Percentiles rank a stretch among this genome's conserved stretches.
phyloP scores from a whole-genome alignment of 2,797 vertebrate species.

The Eleutherodactylus coqui region DNA sequence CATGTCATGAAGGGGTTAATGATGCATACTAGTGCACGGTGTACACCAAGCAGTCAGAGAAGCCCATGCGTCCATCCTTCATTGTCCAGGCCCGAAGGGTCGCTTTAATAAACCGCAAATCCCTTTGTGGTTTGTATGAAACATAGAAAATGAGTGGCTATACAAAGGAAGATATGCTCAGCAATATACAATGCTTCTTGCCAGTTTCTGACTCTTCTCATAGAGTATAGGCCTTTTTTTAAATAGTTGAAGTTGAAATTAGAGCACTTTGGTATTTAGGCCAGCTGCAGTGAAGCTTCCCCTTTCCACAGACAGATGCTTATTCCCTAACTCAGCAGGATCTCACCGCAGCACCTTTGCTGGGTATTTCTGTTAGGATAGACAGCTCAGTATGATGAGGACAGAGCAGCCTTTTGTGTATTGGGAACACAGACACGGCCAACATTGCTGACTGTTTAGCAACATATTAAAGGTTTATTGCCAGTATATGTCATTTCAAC shows the following conservation, averaged over 20 bases:
- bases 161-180: too few species aligned
- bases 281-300: slow-evolving; percentile 16
- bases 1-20: too few species aligned
- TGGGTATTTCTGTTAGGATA: slow-evolving; percentile 16
- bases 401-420: slow-evolving; percentile 36
- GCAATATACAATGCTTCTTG: background rate
- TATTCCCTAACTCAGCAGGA: slow-evolving; percentile 11
- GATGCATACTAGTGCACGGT: too few species aligned
- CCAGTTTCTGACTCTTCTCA: slow-evolving; percentile 9
- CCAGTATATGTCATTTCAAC: background rate
- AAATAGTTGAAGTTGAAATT: background rate
- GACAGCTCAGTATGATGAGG: slow-evolving; percentile 18
- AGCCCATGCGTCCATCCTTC: too few species aligned
- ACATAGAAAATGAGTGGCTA: background rate
- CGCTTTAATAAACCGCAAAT: too few species aligned
- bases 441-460: background rate
- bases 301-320: slow-evolving; percentile 29
- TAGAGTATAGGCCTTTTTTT: background rate
- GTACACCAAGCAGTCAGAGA: too few species aligned
- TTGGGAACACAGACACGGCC: slow-evolving; percentile 5
- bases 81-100: too few species aligned
- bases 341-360: background rate
- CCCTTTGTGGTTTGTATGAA: background rate
- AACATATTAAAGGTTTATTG: slow-evolving; percentile 30
- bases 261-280: slow-evolving; percentile 24